Conservation (phyloP, 2,113 vertebrate genomes). For the Willisornis vidua region DNA sequence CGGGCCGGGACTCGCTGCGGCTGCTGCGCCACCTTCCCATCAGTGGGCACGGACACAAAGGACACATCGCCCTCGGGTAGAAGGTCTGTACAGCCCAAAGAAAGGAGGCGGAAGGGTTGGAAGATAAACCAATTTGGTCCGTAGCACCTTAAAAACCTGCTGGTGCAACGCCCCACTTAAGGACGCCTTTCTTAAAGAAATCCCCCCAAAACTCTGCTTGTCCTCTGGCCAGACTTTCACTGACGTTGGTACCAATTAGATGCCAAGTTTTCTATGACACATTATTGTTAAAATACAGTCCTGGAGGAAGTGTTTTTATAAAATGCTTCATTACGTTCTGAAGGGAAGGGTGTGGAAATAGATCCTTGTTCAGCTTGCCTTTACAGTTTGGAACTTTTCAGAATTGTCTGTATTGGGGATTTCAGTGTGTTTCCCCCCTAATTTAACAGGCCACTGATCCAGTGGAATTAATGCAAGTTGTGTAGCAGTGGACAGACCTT, state of each 20-base stretch:
- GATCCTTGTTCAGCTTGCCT: background rate
- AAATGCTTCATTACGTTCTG: background rate
- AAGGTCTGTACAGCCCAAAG: background rate
- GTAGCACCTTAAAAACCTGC: background rate
- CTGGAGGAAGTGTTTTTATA: background rate
- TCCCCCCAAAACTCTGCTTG: background rate
- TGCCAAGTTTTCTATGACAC: constrained; percentile 32
- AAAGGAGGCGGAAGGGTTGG: background rate
- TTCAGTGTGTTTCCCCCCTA: background rate
- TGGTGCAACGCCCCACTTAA: background rate
- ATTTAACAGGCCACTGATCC: background rate
- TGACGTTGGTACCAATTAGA: background rate
- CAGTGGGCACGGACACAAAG: background rate
- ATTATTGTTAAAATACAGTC: background rate
- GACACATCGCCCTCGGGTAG: background rate
- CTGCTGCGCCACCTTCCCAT: background rate
- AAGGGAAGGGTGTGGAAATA: background rate
- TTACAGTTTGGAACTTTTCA: background rate
- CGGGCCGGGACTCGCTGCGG: background rate
- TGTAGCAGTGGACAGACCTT: background rate
- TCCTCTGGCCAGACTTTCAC: background rate
- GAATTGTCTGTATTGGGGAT: background rate
- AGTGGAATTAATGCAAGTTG: background rate
- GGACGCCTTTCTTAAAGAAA: background rate
- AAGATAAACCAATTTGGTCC: background rate